These are phyloP conservation scores for Siniperca undulata DNA, from an alignment of 2,797 vertebrate genomes.

Conservation along the genomic window DNA sequence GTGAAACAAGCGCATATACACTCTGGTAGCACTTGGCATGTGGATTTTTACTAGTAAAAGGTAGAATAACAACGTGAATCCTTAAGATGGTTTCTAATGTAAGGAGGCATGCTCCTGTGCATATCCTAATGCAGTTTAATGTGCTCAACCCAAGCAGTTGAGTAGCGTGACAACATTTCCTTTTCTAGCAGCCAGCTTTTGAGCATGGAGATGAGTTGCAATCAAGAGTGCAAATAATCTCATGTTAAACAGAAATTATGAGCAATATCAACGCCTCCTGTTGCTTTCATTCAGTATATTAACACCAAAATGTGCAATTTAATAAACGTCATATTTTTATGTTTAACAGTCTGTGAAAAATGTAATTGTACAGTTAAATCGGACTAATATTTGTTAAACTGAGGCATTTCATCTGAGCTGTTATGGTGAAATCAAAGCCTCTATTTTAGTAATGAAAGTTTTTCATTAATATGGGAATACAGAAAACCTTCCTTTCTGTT, in stretches of 20 bases:
- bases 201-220: not conserved
- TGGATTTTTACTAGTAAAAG: constrained; percentile 5
- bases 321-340: constrained; percentile 14
- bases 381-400: constrained; percentile 5
- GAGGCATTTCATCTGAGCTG: constrained; percentile 3
- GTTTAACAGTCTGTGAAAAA: constrained; percentile 14
- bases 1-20: constrained; percentile 22
- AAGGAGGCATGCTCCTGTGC: not conserved
- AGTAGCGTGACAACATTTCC: not conserved
- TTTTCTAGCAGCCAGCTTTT: constrained; percentile 1
- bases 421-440: constrained; percentile 2
- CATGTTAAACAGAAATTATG: constrained; percentile 19
- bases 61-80: constrained; percentile 34
- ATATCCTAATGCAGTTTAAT: constrained; percentile 26
- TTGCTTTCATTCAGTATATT: constrained; percentile 24
- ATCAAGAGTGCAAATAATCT: constrained; percentile 26
- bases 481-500: constrained; percentile 12
- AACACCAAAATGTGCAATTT: constrained; percentile 32
- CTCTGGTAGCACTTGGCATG: not conserved
- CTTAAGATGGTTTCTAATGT: constrained; percentile 22
- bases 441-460: constrained; percentile 3
- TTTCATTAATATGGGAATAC: constrained; percentile 41
- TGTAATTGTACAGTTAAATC: constrained; percentile 27
- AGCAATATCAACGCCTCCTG: constrained; percentile 13
- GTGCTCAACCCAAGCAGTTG: constrained; percentile 3